Conservation (phyloP, 2,113 vertebrate genomes). For the Tichodroma muraria region DNA sequence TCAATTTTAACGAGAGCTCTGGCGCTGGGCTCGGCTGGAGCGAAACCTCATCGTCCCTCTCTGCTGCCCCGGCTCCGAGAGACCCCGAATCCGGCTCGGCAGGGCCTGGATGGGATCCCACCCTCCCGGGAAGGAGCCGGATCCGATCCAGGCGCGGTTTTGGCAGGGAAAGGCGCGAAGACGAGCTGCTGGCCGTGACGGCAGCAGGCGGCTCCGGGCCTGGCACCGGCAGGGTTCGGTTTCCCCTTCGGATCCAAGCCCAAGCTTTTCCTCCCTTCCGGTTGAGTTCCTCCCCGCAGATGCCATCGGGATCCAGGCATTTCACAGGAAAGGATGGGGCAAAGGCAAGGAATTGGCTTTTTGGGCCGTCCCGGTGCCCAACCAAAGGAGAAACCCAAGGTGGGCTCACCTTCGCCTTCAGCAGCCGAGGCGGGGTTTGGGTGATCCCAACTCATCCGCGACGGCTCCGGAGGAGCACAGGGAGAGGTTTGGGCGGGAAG, state of each 20-base stretch:
- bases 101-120: background rate
- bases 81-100: background rate
- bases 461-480: background rate
- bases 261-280: background rate
- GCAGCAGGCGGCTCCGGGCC: background rate
- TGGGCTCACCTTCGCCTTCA: background rate
- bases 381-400: background rate
- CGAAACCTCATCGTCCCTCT: background rate
- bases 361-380: background rate
- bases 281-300: background rate
- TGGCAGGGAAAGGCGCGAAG: background rate
- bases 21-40: background rate
- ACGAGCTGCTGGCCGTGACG: rapidly evolving
- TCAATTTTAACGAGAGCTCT: background rate
- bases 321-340: background rate
- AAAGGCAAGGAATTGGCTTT: background rate
- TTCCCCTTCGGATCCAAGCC: background rate
- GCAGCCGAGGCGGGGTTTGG: rapidly evolving
- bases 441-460: background rate
- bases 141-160: background rate
- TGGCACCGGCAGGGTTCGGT: background rate
- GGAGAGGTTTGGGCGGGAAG: background rate
- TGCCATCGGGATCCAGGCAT: background rate
- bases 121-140: background rate
- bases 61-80: background rate